phyloP scores from a whole-genome alignment of 2,888 invertebrate species.

The Synergus itoensis region DNA sequence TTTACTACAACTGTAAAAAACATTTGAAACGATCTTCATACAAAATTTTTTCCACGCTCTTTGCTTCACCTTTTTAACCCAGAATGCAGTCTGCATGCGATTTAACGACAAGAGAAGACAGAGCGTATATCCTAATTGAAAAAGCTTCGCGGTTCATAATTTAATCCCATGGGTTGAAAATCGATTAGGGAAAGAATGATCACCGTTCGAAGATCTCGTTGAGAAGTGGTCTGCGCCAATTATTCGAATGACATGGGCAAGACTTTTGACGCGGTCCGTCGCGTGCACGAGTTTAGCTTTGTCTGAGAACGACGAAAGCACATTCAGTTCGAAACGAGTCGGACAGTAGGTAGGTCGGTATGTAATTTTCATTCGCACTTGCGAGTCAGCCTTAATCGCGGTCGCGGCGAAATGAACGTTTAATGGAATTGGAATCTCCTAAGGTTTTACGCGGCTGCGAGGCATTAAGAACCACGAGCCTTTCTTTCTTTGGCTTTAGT shows the following conservation, averaged over 20 bases:
- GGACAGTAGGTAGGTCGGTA: constrained; percentile 40
- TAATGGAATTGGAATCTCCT: constrained; percentile 65
- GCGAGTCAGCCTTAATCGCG: constrained; percentile 54
- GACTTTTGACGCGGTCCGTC: constrained; percentile 43
- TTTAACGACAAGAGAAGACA: not conserved
- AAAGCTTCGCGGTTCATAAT: constrained; percentile 32
- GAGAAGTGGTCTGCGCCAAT: constrained; percentile 45
- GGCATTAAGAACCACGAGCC: constrained; percentile 54
- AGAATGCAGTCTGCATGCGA: not conserved
- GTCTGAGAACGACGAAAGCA: constrained; percentile 39
- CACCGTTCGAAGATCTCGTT: constrained; percentile 32
- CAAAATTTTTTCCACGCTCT: not conserved
- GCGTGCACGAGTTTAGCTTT: constrained; percentile 44
- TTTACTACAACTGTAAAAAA: not conserved
- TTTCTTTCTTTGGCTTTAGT: constrained; percentile 65
- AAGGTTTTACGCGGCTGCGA: constrained; percentile 56
- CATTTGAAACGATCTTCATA: not conserved
- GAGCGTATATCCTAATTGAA: constrained; percentile 7
- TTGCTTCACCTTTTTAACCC: not conserved
- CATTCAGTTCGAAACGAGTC: constrained; percentile 40
- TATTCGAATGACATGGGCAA: constrained; percentile 48
- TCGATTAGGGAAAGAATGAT: constrained; percentile 42
- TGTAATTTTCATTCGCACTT: constrained; percentile 64
- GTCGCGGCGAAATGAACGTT: constrained; percentile 59
- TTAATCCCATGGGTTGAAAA: constrained; percentile 41